Percentiles rank a stretch among this genome's conserved stretches.
Evolutionary conservation across 2,888 invertebrate species (phyloP).

Genomic region (Latrodectus hesperus): DNA sequence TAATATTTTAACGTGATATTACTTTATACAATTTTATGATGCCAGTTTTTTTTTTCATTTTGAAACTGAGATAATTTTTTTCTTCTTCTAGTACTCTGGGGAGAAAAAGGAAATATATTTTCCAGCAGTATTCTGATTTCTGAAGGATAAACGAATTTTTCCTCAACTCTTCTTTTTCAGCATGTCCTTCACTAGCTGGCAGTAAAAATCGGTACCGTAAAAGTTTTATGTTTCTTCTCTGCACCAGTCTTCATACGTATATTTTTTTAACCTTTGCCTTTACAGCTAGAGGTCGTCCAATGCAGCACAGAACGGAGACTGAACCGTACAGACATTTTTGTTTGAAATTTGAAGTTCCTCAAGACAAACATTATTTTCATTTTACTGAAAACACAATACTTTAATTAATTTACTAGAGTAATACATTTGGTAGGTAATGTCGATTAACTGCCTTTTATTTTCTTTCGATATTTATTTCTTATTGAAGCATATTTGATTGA

Average conservation of each 20-base stretch:
- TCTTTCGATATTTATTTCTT: too few relatives aligned
- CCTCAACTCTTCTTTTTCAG: constrained; percentile 17
- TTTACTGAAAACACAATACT: too few relatives aligned
- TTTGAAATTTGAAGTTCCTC: neutral
- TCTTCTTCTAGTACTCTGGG: constrained; percentile 13
- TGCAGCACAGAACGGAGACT: constrained; percentile 3
- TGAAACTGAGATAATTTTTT: constrained; percentile 51
- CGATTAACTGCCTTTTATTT: too few relatives aligned
- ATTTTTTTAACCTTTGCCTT: constrained; percentile 32
- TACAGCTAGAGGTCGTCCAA: constrained; percentile 30
- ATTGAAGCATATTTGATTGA: too few relatives aligned
- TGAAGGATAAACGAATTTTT: constrained; percentile 50
- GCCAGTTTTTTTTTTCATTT: constrained; percentile 7
- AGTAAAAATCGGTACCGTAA: constrained; percentile 32
- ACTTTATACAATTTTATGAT: constrained; percentile 43
- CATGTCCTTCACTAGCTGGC: neutral
- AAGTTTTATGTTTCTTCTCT: constrained; percentile 43
- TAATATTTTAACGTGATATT: constrained; percentile 25
- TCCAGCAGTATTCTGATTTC: constrained; percentile 31
- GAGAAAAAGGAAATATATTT: constrained; percentile 4
- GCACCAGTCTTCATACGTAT: constrained; percentile 16
- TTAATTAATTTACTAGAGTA: too few relatives aligned
- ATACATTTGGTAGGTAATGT: too few relatives aligned
- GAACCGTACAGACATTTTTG: constrained; percentile 24
- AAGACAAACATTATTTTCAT: too few relatives aligned